Evolutionary conservation across 2,888 invertebrate genomes (phyloP).

Genomic region (Dryobotodes eremita): DNA sequence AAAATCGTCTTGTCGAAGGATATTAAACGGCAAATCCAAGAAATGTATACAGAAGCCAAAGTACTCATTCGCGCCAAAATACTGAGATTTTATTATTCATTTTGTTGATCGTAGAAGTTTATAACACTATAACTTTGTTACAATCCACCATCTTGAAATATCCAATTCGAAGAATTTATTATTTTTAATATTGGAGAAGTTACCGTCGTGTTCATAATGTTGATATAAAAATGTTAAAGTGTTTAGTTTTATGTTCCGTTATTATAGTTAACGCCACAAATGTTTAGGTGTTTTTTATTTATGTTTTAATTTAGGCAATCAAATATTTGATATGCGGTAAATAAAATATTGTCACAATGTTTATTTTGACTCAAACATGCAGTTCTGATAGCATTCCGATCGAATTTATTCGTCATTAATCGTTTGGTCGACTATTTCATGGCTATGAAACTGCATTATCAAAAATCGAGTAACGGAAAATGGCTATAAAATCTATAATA

Average conservation of each 20-base stretch:
- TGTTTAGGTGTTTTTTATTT: constrained; percentile 36
- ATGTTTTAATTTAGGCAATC: constrained; percentile 47
- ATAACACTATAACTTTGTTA: constrained; percentile 49
- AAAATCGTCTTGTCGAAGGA: constrained; percentile 29
- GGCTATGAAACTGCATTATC: constrained; percentile 28
- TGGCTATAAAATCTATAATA: constrained; percentile 46
- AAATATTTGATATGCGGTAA: constrained; percentile 28
- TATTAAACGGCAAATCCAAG: constrained; percentile 47
- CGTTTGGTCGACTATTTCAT: constrained; percentile 33
- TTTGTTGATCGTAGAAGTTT: constrained; percentile 56
- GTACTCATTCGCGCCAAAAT: constrained; percentile 46
- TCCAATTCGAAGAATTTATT: constrained; percentile 52
- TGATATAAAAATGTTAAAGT: constrained; percentile 40
- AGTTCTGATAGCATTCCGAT: constrained; percentile 40
- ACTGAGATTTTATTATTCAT: constrained; percentile 47
- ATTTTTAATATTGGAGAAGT: constrained; percentile 55
- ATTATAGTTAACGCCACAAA: constrained; percentile 46
- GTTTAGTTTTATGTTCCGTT: constrained; percentile 53
- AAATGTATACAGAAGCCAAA: constrained; percentile 34
- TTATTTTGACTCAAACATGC: constrained; percentile 38
- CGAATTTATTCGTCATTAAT: constrained; percentile 41
- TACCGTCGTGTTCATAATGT: constrained; percentile 42
- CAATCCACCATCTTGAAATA: constrained; percentile 47
- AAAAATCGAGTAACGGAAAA: constrained; percentile 54
- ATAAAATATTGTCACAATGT: constrained; percentile 42